Conservation (phyloP, 2,888 invertebrate genomes). For the Rotaria macrura region DNA sequence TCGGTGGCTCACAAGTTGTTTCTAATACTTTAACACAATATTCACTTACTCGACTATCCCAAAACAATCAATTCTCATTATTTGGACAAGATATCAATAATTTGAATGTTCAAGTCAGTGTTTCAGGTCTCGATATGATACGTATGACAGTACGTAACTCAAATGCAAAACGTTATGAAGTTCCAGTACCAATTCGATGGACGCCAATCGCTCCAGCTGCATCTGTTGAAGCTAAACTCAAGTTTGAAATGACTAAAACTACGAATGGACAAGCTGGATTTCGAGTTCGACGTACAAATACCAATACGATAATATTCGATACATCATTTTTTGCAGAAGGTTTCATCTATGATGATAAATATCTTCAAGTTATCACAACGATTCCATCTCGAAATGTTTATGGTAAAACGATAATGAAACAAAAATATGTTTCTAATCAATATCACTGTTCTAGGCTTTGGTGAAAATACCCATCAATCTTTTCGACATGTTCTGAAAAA, state of each 20-base stretch:
- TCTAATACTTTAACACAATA: neutral
- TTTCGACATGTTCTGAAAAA: slow-evolving; percentile 22
- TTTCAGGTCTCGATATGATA: neutral
- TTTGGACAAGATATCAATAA: neutral
- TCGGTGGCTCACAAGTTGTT: no score
- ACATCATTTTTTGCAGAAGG: slow-evolving; percentile 37
- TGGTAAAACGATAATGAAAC: neutral
- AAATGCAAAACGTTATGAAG: neutral
- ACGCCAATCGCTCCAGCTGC: neutral
- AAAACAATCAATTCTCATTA: neutral
- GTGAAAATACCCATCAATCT: slow-evolving; percentile 29
- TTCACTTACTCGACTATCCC: neutral
- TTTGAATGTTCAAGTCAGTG: neutral
- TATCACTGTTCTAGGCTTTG: neutral
- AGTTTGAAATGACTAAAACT: neutral
- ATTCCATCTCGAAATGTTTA: slow-evolving; percentile 35
- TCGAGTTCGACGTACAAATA: neutral
- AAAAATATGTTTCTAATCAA: no score
- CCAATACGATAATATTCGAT: neutral
- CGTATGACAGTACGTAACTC: neutral
- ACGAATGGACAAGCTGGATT: neutral
- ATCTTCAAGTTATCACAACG: slow-evolving; percentile 47
- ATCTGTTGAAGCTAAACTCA: neutral
- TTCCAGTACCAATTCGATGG: slow-evolving; percentile 6
- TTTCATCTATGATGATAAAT: slow-evolving; percentile 51